Evolutionary conservation across 1,140 invertebrate species (phyloP).

Genomic region (Onthophagus taurus): DNA sequence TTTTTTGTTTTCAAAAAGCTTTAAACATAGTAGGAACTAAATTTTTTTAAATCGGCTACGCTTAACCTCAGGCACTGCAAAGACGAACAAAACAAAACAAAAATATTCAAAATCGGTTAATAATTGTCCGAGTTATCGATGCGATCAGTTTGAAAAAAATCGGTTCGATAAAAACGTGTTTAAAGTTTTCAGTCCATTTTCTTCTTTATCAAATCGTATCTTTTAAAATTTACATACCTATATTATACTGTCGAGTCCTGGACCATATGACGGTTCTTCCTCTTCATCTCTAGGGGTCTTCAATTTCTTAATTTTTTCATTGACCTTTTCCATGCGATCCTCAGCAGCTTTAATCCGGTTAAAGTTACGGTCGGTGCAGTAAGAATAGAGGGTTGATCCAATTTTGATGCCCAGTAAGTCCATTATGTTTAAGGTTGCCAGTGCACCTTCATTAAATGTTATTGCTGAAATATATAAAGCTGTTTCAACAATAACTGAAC

Average conservation of each 20-base stretch:
- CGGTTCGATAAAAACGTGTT: conserved; percentile 2
- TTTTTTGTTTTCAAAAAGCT: too few relatives aligned
- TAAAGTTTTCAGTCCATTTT: neutral
- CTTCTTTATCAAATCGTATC: too few relatives aligned
- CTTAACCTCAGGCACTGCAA: too few relatives aligned
- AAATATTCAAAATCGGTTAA: too few relatives aligned
- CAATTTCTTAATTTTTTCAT: neutral
- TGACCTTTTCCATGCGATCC: too few relatives aligned
- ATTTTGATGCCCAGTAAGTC: neutral
- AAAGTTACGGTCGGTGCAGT: conserved; percentile 15
- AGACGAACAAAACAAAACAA: too few relatives aligned
- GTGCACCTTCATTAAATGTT: neutral
- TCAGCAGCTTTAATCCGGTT: neutral
- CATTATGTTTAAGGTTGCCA: neutral
- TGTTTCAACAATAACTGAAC: neutral
- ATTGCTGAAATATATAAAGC: neutral
- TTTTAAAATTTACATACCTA: too few relatives aligned
- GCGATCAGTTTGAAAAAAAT: conserved; percentile 1
- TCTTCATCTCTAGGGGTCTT: neutral
- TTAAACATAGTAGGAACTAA: too few relatives aligned
- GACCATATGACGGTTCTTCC: neutral
- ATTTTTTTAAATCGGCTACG: too few relatives aligned
- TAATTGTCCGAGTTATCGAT: too few relatives aligned
- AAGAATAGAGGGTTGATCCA: neutral
- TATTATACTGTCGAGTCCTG: neutral